Conservation (phyloP, 2,888 invertebrate species). For the Eremobia ochroleuca region DNA sequence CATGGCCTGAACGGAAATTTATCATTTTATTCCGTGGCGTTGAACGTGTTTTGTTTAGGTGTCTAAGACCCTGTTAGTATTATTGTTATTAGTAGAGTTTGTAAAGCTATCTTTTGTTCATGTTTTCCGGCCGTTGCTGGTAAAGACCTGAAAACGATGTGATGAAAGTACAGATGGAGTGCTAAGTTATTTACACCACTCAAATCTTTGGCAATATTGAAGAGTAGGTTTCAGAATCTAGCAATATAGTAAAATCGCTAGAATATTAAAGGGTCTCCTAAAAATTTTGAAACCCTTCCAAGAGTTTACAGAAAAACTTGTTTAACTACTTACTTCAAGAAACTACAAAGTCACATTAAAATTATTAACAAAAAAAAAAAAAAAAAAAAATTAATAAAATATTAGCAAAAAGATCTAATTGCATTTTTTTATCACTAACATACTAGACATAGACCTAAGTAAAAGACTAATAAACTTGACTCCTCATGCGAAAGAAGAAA, state of each 20-base stretch:
- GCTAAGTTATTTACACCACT: background rate
- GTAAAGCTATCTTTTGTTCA: background rate
- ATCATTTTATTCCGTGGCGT: too few relatives aligned
- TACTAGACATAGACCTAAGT: background rate
- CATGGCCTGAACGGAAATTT: too few relatives aligned
- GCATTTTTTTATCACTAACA: background rate
- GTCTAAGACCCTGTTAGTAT: background rate
- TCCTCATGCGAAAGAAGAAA: background rate
- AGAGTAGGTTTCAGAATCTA: background rate
- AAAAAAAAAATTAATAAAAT: too few relatives aligned
- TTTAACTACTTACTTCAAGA: too few relatives aligned
- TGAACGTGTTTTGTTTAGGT: too few relatives aligned
- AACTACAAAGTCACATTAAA: background rate
- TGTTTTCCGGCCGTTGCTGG: background rate
- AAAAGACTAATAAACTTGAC: background rate
- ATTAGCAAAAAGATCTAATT: background rate
- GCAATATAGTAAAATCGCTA: background rate
- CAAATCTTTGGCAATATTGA: background rate
- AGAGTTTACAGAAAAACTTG: background rate
- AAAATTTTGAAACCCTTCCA: background rate
- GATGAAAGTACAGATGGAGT: background rate
- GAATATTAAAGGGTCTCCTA: background rate
- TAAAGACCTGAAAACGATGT: background rate
- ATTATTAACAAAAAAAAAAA: background rate
- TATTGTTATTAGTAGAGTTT: background rate